phyloP scores from a whole-genome alignment of 2,797 vertebrate genomes.

The Odontamblyopus rebecca region DNA sequence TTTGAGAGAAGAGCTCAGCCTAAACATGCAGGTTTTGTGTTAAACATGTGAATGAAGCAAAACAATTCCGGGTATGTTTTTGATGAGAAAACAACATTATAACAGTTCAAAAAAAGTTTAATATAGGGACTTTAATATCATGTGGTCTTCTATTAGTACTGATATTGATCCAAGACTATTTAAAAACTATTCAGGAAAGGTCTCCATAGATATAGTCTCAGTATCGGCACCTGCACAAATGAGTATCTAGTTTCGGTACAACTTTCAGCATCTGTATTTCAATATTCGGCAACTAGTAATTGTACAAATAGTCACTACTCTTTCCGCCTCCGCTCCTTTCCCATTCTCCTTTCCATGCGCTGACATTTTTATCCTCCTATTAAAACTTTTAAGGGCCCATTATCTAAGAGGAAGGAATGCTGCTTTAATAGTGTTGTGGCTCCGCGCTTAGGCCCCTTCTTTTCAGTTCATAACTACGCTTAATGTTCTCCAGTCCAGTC shows the following conservation, averaged over 20 bases:
- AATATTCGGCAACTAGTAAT: background rate
- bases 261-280: too few species aligned
- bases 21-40: too few species aligned
- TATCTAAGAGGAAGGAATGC: constrained; percentile 79
- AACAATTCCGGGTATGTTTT: too few species aligned
- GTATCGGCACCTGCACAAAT: background rate
- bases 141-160: background rate
- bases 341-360: constrained; percentile 70
- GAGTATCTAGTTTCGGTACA: background rate
- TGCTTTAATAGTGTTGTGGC: constrained; percentile 77
- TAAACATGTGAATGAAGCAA: too few species aligned
- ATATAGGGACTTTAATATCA: background rate
- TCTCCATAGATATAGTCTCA: background rate
- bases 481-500: constrained; percentile 51
- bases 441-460: constrained; percentile 73
- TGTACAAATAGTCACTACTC: background rate
- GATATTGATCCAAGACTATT: background rate
- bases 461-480: constrained; percentile 64
- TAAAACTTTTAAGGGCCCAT: constrained; percentile 81
- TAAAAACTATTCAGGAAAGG: background rate
- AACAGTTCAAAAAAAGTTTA: too few species aligned
- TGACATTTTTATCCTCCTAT: constrained; percentile 82
- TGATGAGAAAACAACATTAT: too few species aligned
- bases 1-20: too few species aligned
- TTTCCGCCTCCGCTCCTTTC: constrained; percentile 40